Evolutionary conservation across 2,888 invertebrate species (phyloP), one percentile per base, ranked within the genome.

Genomic region (Molorchus minor): DNA sequence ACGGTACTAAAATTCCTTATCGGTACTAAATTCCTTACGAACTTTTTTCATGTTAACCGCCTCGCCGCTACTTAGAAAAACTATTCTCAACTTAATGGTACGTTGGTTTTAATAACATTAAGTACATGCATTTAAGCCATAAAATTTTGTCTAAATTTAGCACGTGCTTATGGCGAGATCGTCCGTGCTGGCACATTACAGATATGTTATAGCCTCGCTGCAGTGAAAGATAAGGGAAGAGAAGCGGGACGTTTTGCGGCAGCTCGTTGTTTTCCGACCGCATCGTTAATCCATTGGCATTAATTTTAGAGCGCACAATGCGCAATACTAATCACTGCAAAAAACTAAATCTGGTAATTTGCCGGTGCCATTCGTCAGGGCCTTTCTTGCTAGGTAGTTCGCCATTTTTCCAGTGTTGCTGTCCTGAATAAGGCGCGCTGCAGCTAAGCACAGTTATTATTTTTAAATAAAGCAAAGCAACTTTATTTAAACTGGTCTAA

Each of bases 271-370:
- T 43, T 53, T 40, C 55, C 57, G 62, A 65, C 69, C 69, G 69
- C 71, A 68, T 64, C 65, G 65, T 61, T 67, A 69, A 71, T 69
- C 69, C 68, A 68, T 62, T 57, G 71, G 64, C 68, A 68, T 69
- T 71, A 68, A 71, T 68, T 67, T 63, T 62, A 51, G 61, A 59
- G 38, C 38, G 57, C 58, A 64, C 65, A 65, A 67, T 67, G 69
- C 69, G 65, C 68, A 65, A 64, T 65, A 64, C 67, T 68, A 71
- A 69, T 70, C 66, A 61, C 62, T 67, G 63, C 68, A 70, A 67
- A 68, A 66, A 67, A 61, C 64, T 49, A 59, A 65, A 67, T 65
- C 67, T 65, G 56, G 65, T 45, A 62, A n/a, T 62, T 65, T 57
- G 56, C 64, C 62, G 44, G 45, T 47, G 43, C 64, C 61, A 64